Evolutionary conservation across 2,797 vertebrate genomes (phyloP), one percentile per base, ranked within the genome.

Genomic region (Acipenser oxyrinchus): DNA sequence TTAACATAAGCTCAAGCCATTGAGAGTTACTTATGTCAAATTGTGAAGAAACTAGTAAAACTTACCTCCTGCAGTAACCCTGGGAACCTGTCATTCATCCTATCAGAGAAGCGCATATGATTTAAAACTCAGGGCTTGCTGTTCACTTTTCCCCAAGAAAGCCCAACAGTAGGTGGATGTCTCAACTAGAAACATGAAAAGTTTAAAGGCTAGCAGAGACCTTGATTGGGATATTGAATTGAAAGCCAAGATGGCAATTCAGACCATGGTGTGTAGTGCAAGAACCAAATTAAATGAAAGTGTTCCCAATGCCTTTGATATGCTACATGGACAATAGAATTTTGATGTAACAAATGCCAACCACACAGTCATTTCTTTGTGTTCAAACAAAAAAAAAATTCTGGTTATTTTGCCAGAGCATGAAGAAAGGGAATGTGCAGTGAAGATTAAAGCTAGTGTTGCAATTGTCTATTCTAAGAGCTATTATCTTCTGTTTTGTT

Each of bases 381-480:
- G 15, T n/a, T 51, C 8, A 48, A 66, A 59, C 2, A 11, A n/a
- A 58, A 11, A n/a, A 58, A 37, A 13, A 58, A 15, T 49, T 59
- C n/a, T 37, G 13, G 12, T 49, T 18, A 48, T 67, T 74, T 52
- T 48, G 18, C 50, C 50, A 49, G 57, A 68, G 74, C 55, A 67
- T 64, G 74, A 58, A 58, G 12, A 13, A 58, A 58, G 15, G 37
- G 55, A 58, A 73, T 50, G 69, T 75, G 70, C 65, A 65, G 60
- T 13, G 18, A 18, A 69, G 77, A 84, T 84, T 60, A 85, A 84
- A 84, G 81, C 66, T 58, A 37, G 37, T 37, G 37, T 65, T 49
- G 48, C 60, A 67, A 73, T 73, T 79, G 76, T 80, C 66, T 79
- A 72, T 65, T 48, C 18, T 72, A 18, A 0, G 53, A 6, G 48